Conservation (phyloP, 2,113 vertebrate genomes). For the Maylandia zebra region DNA sequence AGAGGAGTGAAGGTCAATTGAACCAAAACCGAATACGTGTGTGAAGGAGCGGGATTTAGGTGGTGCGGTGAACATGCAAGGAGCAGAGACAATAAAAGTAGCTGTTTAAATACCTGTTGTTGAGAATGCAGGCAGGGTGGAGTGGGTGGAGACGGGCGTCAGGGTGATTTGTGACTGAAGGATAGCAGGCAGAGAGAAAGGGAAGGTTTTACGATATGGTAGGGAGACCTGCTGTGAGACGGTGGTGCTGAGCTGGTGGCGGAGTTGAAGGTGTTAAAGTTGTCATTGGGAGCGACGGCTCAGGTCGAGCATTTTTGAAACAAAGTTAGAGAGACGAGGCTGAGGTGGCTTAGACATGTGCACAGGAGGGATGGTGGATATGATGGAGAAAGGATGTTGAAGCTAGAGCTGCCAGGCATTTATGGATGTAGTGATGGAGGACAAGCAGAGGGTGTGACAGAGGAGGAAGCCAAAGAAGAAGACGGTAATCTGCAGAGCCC, state of each 20-base stretch:
- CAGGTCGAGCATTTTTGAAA: background rate
- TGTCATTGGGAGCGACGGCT: accelerated
- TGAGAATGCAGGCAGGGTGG: background rate
- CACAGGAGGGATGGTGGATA: background rate
- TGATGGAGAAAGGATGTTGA: background rate
- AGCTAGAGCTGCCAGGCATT: accelerated
- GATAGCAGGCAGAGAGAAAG: background rate
- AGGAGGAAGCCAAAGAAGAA: background rate
- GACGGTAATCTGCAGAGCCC: background rate
- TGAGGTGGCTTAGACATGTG: background rate
- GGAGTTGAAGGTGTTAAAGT: accelerated
- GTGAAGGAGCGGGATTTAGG: background rate
- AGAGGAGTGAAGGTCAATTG: background rate
- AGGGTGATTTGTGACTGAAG: background rate
- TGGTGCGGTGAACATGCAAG: background rate
- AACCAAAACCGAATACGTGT: background rate
- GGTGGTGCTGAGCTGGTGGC: background rate
- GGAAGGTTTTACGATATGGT: background rate
- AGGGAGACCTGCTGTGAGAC: background rate
- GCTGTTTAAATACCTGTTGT: background rate
- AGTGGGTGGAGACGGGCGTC: background rate
- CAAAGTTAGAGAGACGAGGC: background rate
- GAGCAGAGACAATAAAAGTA: accelerated
- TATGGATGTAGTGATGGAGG: background rate
- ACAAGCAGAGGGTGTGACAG: background rate